Base-by-base conservation (phyloP, 1,140 invertebrate genomes). In the Lordiphosa mommai region DNA sequence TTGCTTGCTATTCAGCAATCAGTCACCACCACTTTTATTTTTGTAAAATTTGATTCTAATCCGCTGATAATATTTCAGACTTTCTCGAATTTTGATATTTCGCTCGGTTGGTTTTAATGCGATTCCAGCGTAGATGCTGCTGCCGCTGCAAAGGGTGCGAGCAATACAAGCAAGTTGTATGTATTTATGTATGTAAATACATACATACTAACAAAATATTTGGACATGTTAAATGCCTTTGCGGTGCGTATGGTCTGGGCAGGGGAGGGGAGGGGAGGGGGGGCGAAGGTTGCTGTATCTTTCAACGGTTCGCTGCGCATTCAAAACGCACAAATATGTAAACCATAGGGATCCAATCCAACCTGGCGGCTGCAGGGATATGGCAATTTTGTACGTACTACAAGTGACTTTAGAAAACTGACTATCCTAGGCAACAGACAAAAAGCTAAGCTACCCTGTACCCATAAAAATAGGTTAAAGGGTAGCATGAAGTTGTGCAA, bases 31-130 rank as follows among this genome's bases (percentile, higher is more conserved):
- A 3, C 27, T 49, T 52, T 46, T 34, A 29, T 14, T 43, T 27
- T 34, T 61, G 10, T 40, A 48, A 74, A 76, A 76, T 70, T 66
- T 76, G 72, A 76, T 76, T 70, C 43, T 66, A 70, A 76, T 76
- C 72, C 66, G 48, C 43, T 70, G 72, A 76, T 74, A 74, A 74
- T 71, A 71, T 61, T 76, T 53, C 47, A 52, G 49, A 44, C 64
- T 69, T 67, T 72, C 53, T 33, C 57, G 60, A 63, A 58, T 47
- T 58, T 58, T 63, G 48, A 58, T 76, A 65, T 61, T 70, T 70
- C 72, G 66, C 65, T 76, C 48, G 36, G 66, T 61, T 76, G 72
- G 23, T 10, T 56, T 67, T 76, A 76, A 76, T 74, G 66, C 72
- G 72, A 76, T 76, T 61, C 58, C 36, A 61, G 38, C 36, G 48